These are phyloP conservation scores for Mythimna pallens DNA, from an alignment of 2,888 invertebrate genomes.

Conservation along the genomic window DNA sequence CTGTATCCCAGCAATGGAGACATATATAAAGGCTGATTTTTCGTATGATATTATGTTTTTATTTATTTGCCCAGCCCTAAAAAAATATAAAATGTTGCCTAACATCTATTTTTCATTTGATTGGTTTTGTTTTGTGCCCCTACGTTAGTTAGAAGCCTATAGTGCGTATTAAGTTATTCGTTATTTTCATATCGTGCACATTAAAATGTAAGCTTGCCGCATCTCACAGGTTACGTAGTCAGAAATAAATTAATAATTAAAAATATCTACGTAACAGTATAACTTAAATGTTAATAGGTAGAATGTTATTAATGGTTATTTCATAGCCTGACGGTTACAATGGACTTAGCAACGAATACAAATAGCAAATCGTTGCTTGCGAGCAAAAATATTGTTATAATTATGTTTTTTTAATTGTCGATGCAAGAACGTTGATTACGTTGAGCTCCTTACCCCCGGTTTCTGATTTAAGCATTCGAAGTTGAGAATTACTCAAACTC, in stretches of 20 bases:
- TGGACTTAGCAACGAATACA: slow-evolving; percentile 19
- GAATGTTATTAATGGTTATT: slow-evolving; percentile 13
- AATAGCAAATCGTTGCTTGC: slow-evolving; percentile 18
- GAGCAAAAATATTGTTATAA: not conserved
- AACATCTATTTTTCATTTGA: slow-evolving; percentile 3
- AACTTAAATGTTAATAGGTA: slow-evolving; percentile 9
- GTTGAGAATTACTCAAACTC: no score
- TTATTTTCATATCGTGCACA: slow-evolving; percentile 2
- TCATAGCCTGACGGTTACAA: slow-evolving; percentile 5
- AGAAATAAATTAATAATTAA: slow-evolving; percentile 8
- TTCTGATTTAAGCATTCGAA: no score
- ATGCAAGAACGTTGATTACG: not conserved
- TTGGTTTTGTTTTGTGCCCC: slow-evolving; percentile 8
- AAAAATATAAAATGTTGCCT: not conserved
- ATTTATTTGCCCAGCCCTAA: not conserved
- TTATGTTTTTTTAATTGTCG: not conserved
- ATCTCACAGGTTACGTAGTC: slow-evolving; percentile 17
- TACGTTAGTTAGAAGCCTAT: slow-evolving; percentile 7
- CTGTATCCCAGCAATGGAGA: not conserved
- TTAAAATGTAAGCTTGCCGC: slow-evolving; percentile 1
- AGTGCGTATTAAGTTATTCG: not conserved
- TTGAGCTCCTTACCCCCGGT: no score
- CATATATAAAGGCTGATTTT: no score
- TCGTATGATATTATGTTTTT: no score
- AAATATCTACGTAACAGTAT: not conserved